Evolutionary conservation across 2,113 vertebrate genomes (phyloP).

Genomic region (Hypocryptadius cinnamomeus): DNA sequence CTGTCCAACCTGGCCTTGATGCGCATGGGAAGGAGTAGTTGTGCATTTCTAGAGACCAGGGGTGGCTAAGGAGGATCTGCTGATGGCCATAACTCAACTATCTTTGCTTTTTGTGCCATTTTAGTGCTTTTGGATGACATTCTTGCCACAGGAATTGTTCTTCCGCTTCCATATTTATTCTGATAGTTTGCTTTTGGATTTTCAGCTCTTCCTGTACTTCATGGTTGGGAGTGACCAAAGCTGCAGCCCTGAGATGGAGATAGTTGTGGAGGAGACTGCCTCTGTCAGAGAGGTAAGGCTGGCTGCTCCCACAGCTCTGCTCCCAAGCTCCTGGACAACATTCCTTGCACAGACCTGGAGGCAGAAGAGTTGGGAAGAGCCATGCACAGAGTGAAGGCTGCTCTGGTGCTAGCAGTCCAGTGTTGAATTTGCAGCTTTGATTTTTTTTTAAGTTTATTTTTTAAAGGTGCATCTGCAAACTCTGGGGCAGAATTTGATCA

Average conservation of each 20-base stretch:
- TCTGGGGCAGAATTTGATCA: background rate
- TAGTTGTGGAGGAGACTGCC: constrained; percentile 78
- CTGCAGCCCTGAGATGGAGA: constrained; percentile 78
- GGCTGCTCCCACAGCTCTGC: background rate
- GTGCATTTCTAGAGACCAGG: background rate
- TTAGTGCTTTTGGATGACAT: background rate
- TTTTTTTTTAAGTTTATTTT: background rate
- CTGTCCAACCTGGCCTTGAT: background rate
- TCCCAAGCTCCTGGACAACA: background rate
- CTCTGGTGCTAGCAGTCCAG: background rate
- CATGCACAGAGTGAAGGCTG: background rate
- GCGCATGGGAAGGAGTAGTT: background rate
- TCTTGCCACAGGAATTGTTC: background rate
- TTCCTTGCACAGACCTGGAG: background rate
- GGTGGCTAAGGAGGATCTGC: background rate
- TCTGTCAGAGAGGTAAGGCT: constrained; percentile 80
- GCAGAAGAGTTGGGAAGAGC: background rate
- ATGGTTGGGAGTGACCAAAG: constrained; percentile 70
- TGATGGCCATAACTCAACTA: background rate
- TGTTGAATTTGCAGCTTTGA: background rate
- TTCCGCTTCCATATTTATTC: background rate
- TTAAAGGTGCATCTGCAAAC: background rate
- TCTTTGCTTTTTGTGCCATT: background rate
- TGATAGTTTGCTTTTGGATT: background rate
- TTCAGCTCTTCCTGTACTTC: constrained; percentile 86